These are phyloP conservation scores for Romanogobio albipinnatus DNA, from an alignment of 2,113 vertebrate species.

Conservation along the genomic window DNA sequence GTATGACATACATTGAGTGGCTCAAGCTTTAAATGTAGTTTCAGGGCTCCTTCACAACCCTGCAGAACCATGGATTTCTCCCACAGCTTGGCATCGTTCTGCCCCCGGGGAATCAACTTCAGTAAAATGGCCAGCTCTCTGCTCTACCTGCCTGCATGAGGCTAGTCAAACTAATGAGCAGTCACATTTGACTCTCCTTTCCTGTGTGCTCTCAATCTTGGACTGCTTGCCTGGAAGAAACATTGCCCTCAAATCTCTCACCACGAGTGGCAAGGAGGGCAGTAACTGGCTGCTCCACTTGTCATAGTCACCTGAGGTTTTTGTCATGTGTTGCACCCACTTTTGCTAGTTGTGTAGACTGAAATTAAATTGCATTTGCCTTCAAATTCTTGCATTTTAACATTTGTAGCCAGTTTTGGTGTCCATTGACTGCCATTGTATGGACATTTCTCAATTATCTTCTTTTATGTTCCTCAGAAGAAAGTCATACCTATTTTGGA, in stretches of 20 bases:
- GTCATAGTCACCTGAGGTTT: constrained; percentile 34
- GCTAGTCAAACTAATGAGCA: constrained; percentile 53
- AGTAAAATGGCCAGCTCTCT: constrained; percentile 40
- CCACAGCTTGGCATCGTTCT: constrained; percentile 9
- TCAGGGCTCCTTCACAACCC: not conserved
- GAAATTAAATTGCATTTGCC: constrained; percentile 1
- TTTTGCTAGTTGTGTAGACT: not conserved
- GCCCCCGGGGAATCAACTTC: constrained; percentile 31
- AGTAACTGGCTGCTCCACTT: constrained; percentile 25
- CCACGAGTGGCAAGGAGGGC: constrained; percentile 27
- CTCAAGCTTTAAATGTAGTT: constrained; percentile 8
- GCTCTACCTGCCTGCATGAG: constrained; percentile 39
- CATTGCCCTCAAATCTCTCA: constrained; percentile 40
- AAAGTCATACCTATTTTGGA: too few species aligned
- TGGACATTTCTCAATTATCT: not conserved
- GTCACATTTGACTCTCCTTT: constrained; percentile 40
- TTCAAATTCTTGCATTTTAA: not conserved
- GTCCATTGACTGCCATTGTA: not conserved
- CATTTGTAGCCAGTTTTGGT: not conserved
- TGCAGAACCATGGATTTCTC: constrained; percentile 43
- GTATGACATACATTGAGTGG: constrained; percentile 14
- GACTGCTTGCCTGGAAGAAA: constrained; percentile 40
- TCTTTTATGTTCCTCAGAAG: not conserved
- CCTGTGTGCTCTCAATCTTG: constrained; percentile 45
- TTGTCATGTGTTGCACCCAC: not conserved